Base-by-base conservation (phyloP, 2,888 invertebrate species). In the Thera obeliscata region DNA sequence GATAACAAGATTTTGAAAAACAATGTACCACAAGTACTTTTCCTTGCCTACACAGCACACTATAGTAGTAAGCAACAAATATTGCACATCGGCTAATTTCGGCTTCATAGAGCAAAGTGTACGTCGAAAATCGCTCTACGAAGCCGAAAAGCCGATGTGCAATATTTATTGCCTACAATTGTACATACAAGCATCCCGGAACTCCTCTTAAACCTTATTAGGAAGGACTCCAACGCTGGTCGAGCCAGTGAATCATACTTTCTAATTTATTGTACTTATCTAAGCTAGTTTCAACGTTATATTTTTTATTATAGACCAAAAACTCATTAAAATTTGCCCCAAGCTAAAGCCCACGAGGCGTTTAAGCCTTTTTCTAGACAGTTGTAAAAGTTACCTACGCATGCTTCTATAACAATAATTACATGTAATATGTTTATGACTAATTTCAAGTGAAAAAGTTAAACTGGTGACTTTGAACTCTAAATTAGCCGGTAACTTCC, bases 171-270 rank as follows among this genome's bases (percentile, higher is more conserved):
- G 22, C 22, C 22, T 22, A 22, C 22, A 22, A n/a, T n/a, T n/a
- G n/a, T n/a, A n/a, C 22, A 1, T 22, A 22, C 50, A 52, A 43
- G 43, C 57, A 61, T 64, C 61, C 55, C 66, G 61, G 50, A 64
- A 61, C 61, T 61, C 50, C 64, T 66, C 38, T 61, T 63, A 60
- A 64, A n/a, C 48, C 56, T n/a, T 61, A 61, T 64, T 66, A 70
- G 48, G 55, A 56, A 5, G 58, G 48, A 56, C 38, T 36, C 8
- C 64, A 54, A 50, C n/a, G 38, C n/a, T 41, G 22, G 46, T 35
- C 35, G 46, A 69, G 33, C 33, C 41, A 59, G 36, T 63, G 65
- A 66, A 36, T 60, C 65, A 70, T 55, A 58, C 66, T 69, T 66
- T 69, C 69, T 69, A 69, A 61, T 61, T 35, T 46, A 36, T 12